Conservation (phyloP, 2,797 vertebrate species). For the Premnoplex brunnescens region DNA sequence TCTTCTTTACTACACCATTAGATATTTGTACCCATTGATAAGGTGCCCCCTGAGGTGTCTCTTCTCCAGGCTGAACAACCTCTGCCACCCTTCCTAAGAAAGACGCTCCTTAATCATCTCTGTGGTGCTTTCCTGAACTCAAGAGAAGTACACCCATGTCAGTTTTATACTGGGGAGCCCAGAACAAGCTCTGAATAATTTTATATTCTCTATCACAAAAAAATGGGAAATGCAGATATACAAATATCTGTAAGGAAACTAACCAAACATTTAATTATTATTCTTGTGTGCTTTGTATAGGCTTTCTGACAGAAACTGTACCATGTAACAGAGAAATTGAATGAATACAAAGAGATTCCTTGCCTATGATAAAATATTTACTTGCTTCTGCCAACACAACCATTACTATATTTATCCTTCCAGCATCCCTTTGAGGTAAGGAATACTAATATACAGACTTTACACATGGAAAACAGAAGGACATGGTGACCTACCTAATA, state of each 20-base stretch:
- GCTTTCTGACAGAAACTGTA: rapidly evolving
- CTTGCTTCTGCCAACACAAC: slow-evolving; percentile 5
- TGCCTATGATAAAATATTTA: slow-evolving; percentile 34
- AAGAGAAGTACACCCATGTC: neutral
- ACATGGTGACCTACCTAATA: neutral
- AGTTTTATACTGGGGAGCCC: neutral
- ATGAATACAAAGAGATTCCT: neutral
- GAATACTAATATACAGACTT: slow-evolving; percentile 2
- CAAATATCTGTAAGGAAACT: neutral
- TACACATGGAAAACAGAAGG: slow-evolving; percentile 34
- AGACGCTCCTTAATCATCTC: neutral
- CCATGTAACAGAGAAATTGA: neutral
- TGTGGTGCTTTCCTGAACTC: neutral
- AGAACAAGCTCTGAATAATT: neutral
- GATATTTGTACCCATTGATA: neutral
- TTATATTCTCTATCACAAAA: neutral
- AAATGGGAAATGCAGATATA: neutral
- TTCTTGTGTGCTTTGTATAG: neutral
- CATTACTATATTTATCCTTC: slow-evolving; percentile 43
- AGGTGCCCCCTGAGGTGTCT: rapidly evolving
- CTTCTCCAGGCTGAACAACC: neutral
- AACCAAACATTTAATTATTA: neutral
- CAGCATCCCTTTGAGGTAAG: slow-evolving; percentile 7
- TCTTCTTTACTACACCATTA: neutral
- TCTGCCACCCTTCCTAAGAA: neutral